phyloP scores from a whole-genome alignment of 2,797 vertebrate genomes.

The Chromobotia macracanthus region DNA sequence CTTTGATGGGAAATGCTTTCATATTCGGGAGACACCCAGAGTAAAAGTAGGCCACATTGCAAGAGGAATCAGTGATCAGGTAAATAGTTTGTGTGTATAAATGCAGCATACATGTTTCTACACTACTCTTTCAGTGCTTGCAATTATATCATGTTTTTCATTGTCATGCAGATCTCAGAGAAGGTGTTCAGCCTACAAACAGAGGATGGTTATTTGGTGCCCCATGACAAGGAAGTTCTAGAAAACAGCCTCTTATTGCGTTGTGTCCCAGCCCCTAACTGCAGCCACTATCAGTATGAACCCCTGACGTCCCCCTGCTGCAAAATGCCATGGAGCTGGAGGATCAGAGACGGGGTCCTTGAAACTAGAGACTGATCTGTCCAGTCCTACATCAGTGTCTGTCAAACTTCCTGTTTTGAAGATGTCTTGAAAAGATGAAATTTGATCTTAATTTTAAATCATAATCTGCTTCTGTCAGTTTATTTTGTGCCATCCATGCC shows the following conservation, averaged over 20 bases:
- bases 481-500: not conserved
- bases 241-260: slow-evolving; percentile 87
- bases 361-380: slow-evolving; percentile 68
- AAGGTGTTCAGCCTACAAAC: slow-evolving; percentile 90
- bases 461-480: not conserved
- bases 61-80: slow-evolving; percentile 95
- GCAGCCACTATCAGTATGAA: slow-evolving; percentile 65
- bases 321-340: slow-evolving; percentile 83
- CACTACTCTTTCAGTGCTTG: slow-evolving; percentile 9
- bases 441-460: not conserved
- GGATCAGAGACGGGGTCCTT: slow-evolving; percentile 86
- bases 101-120: not conserved
- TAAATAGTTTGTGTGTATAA: slow-evolving; percentile 62
- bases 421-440: not conserved
- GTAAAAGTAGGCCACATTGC: slow-evolving; percentile 93
- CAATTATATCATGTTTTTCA: not conserved
- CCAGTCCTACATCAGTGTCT: not conserved
- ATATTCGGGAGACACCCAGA: slow-evolving; percentile 89
- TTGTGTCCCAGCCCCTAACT: slow-evolving; percentile 86
- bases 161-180: slow-evolving; percentile 83
- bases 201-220: slow-evolving; percentile 81
- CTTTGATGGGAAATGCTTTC: slow-evolving; percentile 83
- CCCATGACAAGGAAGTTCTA: slow-evolving; percentile 85
- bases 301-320: slow-evolving; percentile 44
- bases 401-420: not conserved